Evolutionary conservation across 2,888 invertebrate species (phyloP).

Genomic region (Leptopilina syphax): DNA sequence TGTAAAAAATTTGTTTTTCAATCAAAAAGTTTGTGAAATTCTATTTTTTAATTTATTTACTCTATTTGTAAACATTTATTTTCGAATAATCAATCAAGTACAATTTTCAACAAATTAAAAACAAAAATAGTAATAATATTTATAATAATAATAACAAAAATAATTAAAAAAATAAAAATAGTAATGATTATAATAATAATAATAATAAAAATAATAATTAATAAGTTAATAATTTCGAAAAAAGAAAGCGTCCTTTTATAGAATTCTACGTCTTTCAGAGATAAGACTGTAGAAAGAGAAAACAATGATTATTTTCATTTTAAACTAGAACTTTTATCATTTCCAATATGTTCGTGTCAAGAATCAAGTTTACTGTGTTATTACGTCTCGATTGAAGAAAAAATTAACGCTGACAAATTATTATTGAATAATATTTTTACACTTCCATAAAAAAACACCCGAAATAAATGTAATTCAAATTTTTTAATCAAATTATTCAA

Average conservation of each 20-base stretch:
- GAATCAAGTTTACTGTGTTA: slow-evolving; percentile 3
- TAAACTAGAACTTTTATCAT: slow-evolving; percentile 25
- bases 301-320: slow-evolving; percentile 38
- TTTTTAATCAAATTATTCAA: not conserved
- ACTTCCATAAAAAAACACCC: not conserved
- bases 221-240: not conserved
- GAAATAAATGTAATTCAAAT: not conserved
- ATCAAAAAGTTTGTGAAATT: too few relatives aligned
- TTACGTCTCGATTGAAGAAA: slow-evolving; percentile 28
- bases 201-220: not conserved
- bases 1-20: too few relatives aligned
- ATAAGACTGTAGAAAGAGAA: slow-evolving; percentile 27
- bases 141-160: too few relatives aligned
- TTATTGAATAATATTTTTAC: too few relatives aligned
- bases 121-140: too few relatives aligned
- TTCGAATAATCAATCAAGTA: too few relatives aligned
- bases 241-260: not conserved
- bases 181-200: too few relatives aligned
- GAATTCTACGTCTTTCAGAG: not conserved
- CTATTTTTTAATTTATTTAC: too few relatives aligned
- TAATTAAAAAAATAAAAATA: too few relatives aligned
- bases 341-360: slow-evolving; percentile 7
- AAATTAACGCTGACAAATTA: not conserved
- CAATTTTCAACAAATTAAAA: too few relatives aligned
- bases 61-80: too few relatives aligned